Conservation (phyloP, 1,140 invertebrate species). For the Carposina sasakii region DNA sequence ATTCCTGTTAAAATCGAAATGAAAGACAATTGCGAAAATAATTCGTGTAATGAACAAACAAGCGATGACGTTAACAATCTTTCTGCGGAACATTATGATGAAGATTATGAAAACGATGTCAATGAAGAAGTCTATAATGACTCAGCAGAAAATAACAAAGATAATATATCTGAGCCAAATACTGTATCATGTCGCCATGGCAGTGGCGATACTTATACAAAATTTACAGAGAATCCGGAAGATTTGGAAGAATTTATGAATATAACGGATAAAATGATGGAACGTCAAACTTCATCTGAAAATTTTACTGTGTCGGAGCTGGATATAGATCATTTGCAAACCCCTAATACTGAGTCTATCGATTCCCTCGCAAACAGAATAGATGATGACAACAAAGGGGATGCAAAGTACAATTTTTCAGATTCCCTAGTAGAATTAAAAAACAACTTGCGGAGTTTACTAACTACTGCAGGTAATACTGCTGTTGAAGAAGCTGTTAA, state of each 20-base stretch:
- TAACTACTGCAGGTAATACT: conserved; percentile 20
- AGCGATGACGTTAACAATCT: conserved; percentile 21
- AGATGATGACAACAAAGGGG: conserved; percentile 5
- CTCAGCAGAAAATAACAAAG: conserved; percentile 31
- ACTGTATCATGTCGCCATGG: conserved; percentile 43
- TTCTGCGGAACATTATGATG: conserved; percentile 42
- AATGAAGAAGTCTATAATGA: conserved; percentile 42
- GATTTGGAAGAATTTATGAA: conserved; percentile 61
- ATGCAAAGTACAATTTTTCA: conserved; percentile 40
- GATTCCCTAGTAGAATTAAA: conserved; percentile 51
- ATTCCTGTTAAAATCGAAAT: no score
- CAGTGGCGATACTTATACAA: conserved; percentile 63
- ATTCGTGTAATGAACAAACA: conserved; percentile 6
- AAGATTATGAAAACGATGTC: conserved; percentile 44
- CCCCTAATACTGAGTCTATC: conserved; percentile 51
- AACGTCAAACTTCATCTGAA: no score
- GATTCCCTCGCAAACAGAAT: conserved; percentile 38
- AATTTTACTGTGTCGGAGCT: conserved; percentile 19
- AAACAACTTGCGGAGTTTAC: conserved; percentile 43
- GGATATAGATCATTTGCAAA: conserved; percentile 41
- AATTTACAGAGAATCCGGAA: conserved; percentile 52
- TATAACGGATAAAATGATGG: conserved; percentile 58
- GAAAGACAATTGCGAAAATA: no score
- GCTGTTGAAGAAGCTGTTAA: conserved; percentile 3
- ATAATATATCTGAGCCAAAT: conserved; percentile 19